A percentile compares a stretch with the other conserved stretches of the same genome.
Evolutionary conservation across 1,140 invertebrate species (phyloP).

Genomic region (Ptiloglossa arizonensis): DNA sequence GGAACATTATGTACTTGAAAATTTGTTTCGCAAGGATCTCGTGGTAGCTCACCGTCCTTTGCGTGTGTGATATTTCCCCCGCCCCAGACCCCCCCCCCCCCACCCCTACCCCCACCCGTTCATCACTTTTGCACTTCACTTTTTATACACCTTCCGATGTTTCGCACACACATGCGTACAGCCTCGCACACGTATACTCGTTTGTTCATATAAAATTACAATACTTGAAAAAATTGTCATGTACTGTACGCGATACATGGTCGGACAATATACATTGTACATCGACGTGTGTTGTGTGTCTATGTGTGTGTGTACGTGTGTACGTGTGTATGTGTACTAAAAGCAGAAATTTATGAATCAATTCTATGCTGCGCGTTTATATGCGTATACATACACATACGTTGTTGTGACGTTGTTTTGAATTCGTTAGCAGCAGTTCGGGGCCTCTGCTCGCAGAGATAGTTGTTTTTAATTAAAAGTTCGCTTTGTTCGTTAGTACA

Average conservation of each 20-base stretch:
- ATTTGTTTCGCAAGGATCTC: conserved; percentile 22
- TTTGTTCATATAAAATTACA: conserved; percentile 66
- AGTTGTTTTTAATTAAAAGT: conserved; percentile 29
- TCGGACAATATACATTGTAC: conserved; percentile 46
- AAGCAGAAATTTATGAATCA: conserved; percentile 47
- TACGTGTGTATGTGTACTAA: background rate
- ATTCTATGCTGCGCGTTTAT: conserved; percentile 38
- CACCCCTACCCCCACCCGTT: too few species aligned
- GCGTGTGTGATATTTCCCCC: background rate
- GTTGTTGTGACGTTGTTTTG: conserved; percentile 7
- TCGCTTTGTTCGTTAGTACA: conserved; percentile 26
- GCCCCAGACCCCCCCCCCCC: too few species aligned
- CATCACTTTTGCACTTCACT: background rate
- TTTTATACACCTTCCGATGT: conserved; percentile 5
- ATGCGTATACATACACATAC: background rate
- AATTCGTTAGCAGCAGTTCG: conserved; percentile 2
- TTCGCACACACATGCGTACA: conserved; percentile 36
- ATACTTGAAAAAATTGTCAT: conserved; percentile 62
- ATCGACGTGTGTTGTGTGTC: conserved; percentile 21
- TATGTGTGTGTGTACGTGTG: background rate
- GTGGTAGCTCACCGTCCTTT: background rate
- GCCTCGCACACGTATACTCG: conserved; percentile 44
- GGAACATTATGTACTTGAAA: conserved; percentile 35
- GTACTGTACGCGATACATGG: conserved; percentile 35
- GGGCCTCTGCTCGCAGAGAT: conserved; percentile 3